Conservation (phyloP, 1,140 invertebrate species). For the Octopus bimaculoides region DNA sequence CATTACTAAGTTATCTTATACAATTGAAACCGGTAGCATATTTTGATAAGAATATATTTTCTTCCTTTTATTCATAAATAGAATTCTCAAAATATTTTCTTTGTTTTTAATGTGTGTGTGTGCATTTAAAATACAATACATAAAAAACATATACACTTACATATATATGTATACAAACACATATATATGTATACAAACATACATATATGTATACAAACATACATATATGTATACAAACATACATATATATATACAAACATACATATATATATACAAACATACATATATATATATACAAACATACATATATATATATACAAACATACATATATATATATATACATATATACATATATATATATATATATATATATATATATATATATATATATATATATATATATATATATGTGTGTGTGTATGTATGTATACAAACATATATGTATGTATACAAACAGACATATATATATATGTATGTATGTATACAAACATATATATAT, state of each 20-base stretch:
- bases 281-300: neutral
- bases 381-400: neutral
- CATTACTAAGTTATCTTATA: no score
- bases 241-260: neutral
- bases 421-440: neutral
- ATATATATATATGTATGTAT: neutral
- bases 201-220: neutral
- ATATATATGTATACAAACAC: no score
- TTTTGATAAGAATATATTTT: no score
- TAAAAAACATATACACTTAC: no score
- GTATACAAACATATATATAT: neutral
- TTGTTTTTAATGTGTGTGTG: no score
- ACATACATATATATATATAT: neutral
- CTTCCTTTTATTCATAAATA: no score
- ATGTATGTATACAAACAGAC: neutral
- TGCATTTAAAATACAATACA: no score
- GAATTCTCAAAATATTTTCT: no score
- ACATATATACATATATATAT: neutral
- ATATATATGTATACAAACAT: no score
- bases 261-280: neutral
- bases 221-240: neutral
- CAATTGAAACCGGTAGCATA: no score
- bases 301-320: neutral
- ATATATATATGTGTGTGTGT: neutral
- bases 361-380: neutral